These are phyloP conservation scores for Globodera rostochiensis DNA, from an alignment of 1,140 invertebrate genomes.

Conservation along the genomic window DNA sequence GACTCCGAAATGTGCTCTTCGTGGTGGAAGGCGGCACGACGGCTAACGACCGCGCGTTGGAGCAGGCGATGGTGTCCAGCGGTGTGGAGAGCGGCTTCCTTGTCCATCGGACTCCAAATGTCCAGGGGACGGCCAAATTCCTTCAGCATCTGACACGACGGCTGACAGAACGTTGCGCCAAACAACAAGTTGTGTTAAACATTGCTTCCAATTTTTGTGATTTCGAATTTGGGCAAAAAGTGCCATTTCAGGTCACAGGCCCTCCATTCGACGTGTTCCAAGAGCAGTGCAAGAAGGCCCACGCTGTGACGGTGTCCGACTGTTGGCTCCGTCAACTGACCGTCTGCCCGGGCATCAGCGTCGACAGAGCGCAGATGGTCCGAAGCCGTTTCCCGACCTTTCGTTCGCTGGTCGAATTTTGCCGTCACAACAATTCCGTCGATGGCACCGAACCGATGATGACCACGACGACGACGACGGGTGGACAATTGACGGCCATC, in stretches of 20 bases:
- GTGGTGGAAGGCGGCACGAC: slow-evolving; percentile 43
- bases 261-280: slow-evolving; percentile 50
- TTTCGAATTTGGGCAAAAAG: not conserved
- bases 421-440: slow-evolving; percentile 25
- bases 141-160: slow-evolving; percentile 43
- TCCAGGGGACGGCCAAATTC: slow-evolving; percentile 53
- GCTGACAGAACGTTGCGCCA: slow-evolving; percentile 30
- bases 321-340: slow-evolving; percentile 56
- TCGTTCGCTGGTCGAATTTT: slow-evolving; percentile 47
- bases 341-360: slow-evolving; percentile 52
- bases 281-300: slow-evolving; percentile 45
- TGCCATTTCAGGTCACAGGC: slow-evolving; percentile 49
- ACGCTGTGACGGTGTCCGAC: slow-evolving; percentile 44
- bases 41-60: slow-evolving; percentile 39
- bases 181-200: slow-evolving; percentile 12
- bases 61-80: slow-evolving; percentile 55
- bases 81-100: slow-evolving; percentile 49
- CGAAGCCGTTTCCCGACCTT: slow-evolving; percentile 48
- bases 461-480: not conserved
- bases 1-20: slow-evolving; percentile 49
- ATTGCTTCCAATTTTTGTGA: not conserved
- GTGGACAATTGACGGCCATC: not conserved
- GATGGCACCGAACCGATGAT: not conserved
- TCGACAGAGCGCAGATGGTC: slow-evolving; percentile 39
- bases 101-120: slow-evolving; percentile 51